Percentiles rank a stretch among this genome's conserved stretches.
These are phyloP conservation scores for Nothobranchius furzeri DNA, from an alignment of 2,113 vertebrate genomes.

Conservation along the genomic window DNA sequence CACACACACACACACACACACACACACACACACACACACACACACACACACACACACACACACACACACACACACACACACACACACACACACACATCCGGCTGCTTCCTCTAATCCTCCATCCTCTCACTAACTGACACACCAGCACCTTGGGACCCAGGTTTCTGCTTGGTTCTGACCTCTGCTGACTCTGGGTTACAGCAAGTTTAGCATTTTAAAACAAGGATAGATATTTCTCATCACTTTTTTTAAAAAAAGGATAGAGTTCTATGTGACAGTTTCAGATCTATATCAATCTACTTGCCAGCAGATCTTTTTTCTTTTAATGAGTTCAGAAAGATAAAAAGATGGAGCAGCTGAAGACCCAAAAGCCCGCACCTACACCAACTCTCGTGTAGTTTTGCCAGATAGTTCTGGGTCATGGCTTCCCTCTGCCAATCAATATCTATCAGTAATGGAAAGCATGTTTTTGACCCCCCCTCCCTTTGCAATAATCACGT, in stretches of 20 bases:
- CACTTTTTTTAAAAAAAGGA: too few relatives aligned
- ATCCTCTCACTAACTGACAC: constrained; percentile 42
- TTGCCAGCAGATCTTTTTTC: neutral
- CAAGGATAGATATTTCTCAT: too few relatives aligned
- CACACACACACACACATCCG: neutral
- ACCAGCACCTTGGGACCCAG: constrained; percentile 27
- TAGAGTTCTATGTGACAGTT: neutral
- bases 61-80: constrained; percentile 2
- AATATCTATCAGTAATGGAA: constrained; percentile 78
- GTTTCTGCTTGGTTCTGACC: constrained; percentile 62
- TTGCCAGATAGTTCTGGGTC: constrained; percentile 60
- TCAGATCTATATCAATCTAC: neutral
- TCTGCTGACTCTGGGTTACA: constrained; percentile 56
- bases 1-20: too few relatives aligned
- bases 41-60: too few relatives aligned
- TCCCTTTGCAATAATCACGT: constrained; percentile 76
- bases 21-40: too few relatives aligned
- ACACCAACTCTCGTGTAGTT: constrained; percentile 44
- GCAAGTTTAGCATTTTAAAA: too few relatives aligned
- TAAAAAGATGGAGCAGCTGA: constrained; percentile 10
- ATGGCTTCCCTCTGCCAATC: constrained; percentile 54
- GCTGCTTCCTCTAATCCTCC: constrained; percentile 63
- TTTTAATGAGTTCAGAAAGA: constrained; percentile 9
- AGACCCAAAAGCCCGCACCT: constrained; percentile 35
- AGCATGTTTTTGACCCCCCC: constrained; percentile 71